A percentile compares a stretch with the other conserved stretches of the same genome.
These are phyloP conservation scores for Lanius collurio DNA, from an alignment of 2,113 vertebrate species.

Conservation along the genomic window DNA sequence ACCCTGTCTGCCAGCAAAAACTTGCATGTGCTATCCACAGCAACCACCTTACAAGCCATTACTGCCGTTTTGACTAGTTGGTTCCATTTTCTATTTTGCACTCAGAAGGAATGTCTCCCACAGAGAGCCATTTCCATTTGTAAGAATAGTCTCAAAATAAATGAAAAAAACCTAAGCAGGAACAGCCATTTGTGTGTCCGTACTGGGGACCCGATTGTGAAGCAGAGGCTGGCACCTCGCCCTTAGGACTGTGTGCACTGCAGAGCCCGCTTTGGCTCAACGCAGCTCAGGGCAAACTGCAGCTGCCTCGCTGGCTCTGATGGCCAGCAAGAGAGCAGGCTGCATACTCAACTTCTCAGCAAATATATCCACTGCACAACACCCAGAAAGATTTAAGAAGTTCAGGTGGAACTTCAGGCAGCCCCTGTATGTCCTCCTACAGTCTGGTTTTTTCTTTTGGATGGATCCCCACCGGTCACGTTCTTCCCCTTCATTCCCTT, in stretches of 20 bases:
- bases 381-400: not conserved
- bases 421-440: rapidly evolving
- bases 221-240: not conserved
- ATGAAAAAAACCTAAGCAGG: not conserved
- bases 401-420: not conserved
- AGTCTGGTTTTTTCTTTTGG: not conserved
- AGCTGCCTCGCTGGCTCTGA: not conserved
- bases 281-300: not conserved
- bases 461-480: no score
- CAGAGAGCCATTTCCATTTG: not conserved
- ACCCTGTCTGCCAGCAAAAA: not conserved
- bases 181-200: not conserved
- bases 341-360: not conserved
- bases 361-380: not conserved
- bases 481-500: not conserved
- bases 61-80: not conserved
- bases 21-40: rapidly evolving
- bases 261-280: not conserved
- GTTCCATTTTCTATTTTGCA: not conserved
- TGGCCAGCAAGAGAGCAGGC: not conserved
- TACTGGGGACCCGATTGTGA: rapidly evolving
- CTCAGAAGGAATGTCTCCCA: not conserved
- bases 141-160: not conserved
- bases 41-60: not conserved
- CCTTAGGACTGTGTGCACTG: not conserved